Evolutionary conservation across 37 sponge, comb jelly and placozoan species (phyloP), one percentile per base, ranked within the genome.

Genomic region (Bolinopsis microptera): DNA sequence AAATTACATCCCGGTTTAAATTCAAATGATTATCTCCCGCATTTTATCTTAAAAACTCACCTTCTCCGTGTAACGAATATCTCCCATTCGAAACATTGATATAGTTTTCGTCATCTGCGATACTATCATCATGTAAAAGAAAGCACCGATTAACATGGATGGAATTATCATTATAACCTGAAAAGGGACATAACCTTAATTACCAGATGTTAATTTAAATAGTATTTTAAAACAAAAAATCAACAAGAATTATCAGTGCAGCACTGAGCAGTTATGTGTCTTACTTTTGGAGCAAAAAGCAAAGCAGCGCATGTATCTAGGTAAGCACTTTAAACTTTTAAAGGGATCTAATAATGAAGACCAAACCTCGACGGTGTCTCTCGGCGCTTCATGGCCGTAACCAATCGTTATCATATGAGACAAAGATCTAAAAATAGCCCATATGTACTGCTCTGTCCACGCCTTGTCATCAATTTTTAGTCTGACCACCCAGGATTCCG

Each of bases 71-170:
- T 86, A 86, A 26, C 90, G 90, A n/a, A 86, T 86, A 38, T 39
- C 41, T 33, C 90, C 90, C 36, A 86, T 86, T 86, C 36, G 37
- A 41, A 86, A 86, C 61, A 86, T 39, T 25, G 90, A 86, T n/a
- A 86, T 86, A n/a, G 90, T 86, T 40, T 86, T 86, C 3, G 90
- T 86, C 90, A 86, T 86, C 61, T 86, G 90, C 0, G 90, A 86
- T 22, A 86, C 90, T 28, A 86, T 86, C 90, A 86, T 86, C 90
- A 86, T 86, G 28, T 86, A 86, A 48, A 86, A 86, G 61, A 86
- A 86, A 25, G 90, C 90, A 3, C 90, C 90, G 26, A 41, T 40
- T 23, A 86, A 40, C 90, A 86, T 86, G 26, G 90, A 86, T 0
- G 90, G 90, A 36, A 86, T 86, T 23, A 86, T 86, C 25, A 86